Base-by-base conservation (phyloP, 2,797 vertebrate genomes). In the Delichon dasypus region DNA sequence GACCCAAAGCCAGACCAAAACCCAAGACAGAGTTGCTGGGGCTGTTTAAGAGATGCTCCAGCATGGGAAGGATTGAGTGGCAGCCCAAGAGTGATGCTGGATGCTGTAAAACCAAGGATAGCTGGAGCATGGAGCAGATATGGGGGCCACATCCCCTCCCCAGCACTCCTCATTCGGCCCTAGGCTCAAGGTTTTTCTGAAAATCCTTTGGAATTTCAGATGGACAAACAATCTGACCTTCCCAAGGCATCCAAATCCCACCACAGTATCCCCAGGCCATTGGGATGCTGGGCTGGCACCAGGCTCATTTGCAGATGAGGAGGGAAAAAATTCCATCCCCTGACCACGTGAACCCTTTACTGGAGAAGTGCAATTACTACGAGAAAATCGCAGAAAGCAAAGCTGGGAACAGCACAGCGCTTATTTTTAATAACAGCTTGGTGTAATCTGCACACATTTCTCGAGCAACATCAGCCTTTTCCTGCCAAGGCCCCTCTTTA, bases 401-500 rank as follows among this genome's bases (percentile, higher is more conserved):
- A 57, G 61, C 94, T 83, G 85, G 72, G 47, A 95, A 54, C 25
- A 47, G 73, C 5, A 0, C 76, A 84, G 66, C 68, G 7, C 58
- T 89, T 61, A 67, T 89, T 95, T 94, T 79, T 91, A 88, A 94
- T 85, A 90, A 91, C 95, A 94, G 93, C 88, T 94, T 94, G 94
- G 91, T 20, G 1, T 91, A 75, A 91, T 91, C 89, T 42, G 40
- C 82, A 93, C 91, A 84, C 88, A 72, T 83, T 93, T 94, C 85
- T 79, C 82, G 88, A 75, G 40, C 4, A 0, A 25, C 66, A 27
- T 66, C 47, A 78, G 94, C 80, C 93, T 94, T 94, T 94, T 84
- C 80, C 95, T 96, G 94, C 96, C 96, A 94, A 78, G 62, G 77
- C 79, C 79, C 27, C 5, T 64, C 89, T 68, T 83, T 44, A 92